Conservation (phyloP, 1,140 invertebrate species). For the Drosophila saltans region DNA sequence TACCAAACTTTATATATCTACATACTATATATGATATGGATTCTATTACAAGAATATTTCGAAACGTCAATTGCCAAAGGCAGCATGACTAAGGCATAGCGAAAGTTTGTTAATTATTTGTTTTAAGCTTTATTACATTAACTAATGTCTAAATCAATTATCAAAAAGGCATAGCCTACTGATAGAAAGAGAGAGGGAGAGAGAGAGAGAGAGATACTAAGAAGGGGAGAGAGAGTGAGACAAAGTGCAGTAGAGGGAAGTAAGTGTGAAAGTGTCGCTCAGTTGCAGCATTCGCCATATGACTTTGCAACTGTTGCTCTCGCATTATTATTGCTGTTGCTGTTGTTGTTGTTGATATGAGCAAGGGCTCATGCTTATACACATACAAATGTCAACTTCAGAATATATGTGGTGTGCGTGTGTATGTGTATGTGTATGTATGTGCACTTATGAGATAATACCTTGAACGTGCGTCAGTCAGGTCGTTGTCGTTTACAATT, state of each 20-base stretch:
- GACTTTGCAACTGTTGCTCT: slow-evolving; percentile 71
- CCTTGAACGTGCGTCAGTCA: slow-evolving; percentile 81
- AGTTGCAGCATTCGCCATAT: slow-evolving; percentile 48
- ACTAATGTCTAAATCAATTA: slow-evolving; percentile 38
- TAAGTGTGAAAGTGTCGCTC: slow-evolving; percentile 39
- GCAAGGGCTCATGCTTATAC: slow-evolving; percentile 55
- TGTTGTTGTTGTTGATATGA: slow-evolving; percentile 40
- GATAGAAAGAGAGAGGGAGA: neutral
- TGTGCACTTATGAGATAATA: slow-evolving; percentile 77
- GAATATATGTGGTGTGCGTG: neutral
- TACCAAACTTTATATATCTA: too few species aligned
- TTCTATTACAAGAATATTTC: neutral
- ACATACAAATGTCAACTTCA: neutral
- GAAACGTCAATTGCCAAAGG: neutral
- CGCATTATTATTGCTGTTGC: slow-evolving; percentile 21
- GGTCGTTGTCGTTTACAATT: slow-evolving; percentile 73
- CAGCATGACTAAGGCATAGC: neutral
- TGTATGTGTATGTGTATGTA: slow-evolving; percentile 22
- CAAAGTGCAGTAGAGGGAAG: neutral
- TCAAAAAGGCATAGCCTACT: slow-evolving; percentile 16
- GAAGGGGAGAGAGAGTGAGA: neutral
- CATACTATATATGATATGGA: too few species aligned
- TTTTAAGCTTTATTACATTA: slow-evolving; percentile 2
- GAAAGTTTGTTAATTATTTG: neutral
- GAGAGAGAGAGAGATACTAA: neutral